Evolutionary conservation across 2,113 vertebrate species (phyloP), one percentile per base, ranked within the genome.

Genomic region (Conger conger): DNA sequence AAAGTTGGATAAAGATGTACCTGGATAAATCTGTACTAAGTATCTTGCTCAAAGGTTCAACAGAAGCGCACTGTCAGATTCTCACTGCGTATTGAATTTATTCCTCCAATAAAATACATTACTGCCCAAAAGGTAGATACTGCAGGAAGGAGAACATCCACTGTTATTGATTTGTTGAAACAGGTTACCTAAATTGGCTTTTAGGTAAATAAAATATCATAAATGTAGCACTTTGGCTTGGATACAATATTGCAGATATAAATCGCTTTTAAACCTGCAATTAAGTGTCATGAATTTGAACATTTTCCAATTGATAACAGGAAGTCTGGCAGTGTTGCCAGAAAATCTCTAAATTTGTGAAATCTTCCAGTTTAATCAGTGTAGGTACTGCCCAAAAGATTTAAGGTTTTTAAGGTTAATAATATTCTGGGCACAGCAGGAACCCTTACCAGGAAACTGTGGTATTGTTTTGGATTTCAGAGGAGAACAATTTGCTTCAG

Each of bases 391-490:
- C 20, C 20, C 4, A 60, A 60, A 18, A 60, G 57, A 60, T 60
- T 23, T n/a, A 9, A 42, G 40, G 9, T 42, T 42, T 42, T 42
- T 42, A n/a, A 30, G 2, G n/a, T 33, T 73, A 33, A 73, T 73
- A 73, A 73, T 30, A 27, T 73, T 73, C 68, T 30, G 27, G 1
- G 68, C 54, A 35, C 78, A 53, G 79, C 84, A 91, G 91, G 90
- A 91, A 84, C 81, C 27, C 6, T 86, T 87, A 83, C 88, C 89
- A 87, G 89, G 90, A 92, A 91, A 11, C 42, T 30, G 38, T 79
- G 79, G 68, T 33, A 11, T 73, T 80, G 84, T 86, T 90, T 63
- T 40, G 33, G 82, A 63, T 87, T 57, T 42, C 36, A 80, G 83
- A 36, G 35, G 79, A 16, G 20, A 63, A 77, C 33, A 36, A 90